Base-by-base conservation (phyloP, 2,888 invertebrate species). In the Chloroclystis v-ata region DNA sequence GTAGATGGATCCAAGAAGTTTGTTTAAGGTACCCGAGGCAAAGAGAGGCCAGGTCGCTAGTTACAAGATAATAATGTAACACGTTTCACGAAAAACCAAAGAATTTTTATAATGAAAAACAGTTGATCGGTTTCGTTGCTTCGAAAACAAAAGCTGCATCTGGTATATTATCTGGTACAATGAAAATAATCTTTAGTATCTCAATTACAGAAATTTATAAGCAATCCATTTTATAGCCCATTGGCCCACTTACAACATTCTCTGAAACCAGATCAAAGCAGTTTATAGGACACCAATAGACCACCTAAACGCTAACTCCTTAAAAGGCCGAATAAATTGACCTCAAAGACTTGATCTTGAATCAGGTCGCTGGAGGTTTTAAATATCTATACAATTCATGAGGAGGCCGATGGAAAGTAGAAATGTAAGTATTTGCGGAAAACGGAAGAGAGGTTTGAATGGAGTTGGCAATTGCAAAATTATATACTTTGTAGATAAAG, bases 331-430 rank as follows among this genome's bases (percentile, higher is more conserved):
- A 47, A 42, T 53, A 57, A 59, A 59, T 54, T 57, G 59, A 57
- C 54, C 55, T 51, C 43, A 53, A 60, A 56, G 47, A 46, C 43
- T 46, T 24, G 42, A 40, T 43, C 54, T 53, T 57, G 56, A 60
- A 49, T 57, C 56, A 54, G 38, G 32, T n/a, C 14, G 32, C n/a
- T 14, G 14, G n/a, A 33, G 26, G 43, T 52, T 54, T 51, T 45
- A 52, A 38, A 44, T 49, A 53, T 43, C 44, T 63, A 56, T 47
- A 60, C 58, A 52, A 52, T 59, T 61, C 57, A 59, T 60, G 64
- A 60, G 60, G 61, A 65, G 53, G 71, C 63, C 67, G 62, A 61
- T 70, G 61, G 74, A 74, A 74, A 75, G 74, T 52, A 49, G 37
- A 25, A 37, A 44, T 38, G 47, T 49, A 43, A 45, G 29, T 46